These are phyloP conservation scores for Drosophila barbarae DNA, from an alignment of 2,888 invertebrate species.

Conservation along the genomic window DNA sequence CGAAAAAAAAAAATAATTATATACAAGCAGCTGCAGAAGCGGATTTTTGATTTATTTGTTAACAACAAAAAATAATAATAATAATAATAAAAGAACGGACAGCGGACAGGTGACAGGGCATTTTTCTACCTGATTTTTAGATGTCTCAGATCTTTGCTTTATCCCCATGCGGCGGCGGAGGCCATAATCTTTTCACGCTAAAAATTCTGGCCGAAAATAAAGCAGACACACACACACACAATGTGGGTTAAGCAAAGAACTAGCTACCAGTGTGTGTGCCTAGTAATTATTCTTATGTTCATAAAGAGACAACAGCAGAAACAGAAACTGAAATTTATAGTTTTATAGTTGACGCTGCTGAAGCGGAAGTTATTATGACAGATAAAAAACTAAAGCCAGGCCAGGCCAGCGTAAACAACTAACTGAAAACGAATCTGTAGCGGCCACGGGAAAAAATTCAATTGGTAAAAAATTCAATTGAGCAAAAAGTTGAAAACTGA, in stretches of 20 bases:
- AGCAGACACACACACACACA: constrained; percentile 1
- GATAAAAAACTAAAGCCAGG: constrained; percentile 41
- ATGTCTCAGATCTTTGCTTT: neutral
- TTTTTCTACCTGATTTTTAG: neutral
- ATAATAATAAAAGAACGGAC: constrained; percentile 8
- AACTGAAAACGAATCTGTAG: constrained; percentile 33
- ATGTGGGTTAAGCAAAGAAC: constrained; percentile 49
- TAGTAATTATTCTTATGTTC: constrained; percentile 51
- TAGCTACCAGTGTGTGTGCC: constrained; percentile 3
- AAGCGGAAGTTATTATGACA: constrained; percentile 59
- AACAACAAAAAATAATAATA: neutral
- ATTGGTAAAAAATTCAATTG: constrained; percentile 26
- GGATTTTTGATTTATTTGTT: constrained; percentile 17
- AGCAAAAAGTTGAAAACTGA: constrained; percentile 30
- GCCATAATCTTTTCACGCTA: constrained; percentile 45
- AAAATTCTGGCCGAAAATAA: constrained; percentile 27
- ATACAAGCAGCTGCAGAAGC: constrained; percentile 1
- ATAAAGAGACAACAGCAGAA: constrained; percentile 38
- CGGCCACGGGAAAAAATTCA: constrained; percentile 23
- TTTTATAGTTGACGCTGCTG: constrained; percentile 33
- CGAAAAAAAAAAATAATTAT: neutral
- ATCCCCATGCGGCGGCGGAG: constrained; percentile 14
- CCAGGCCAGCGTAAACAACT: constrained; percentile 15
- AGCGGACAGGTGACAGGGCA: constrained; percentile 54
- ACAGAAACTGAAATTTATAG: constrained; percentile 43